Evolutionary conservation across 2,888 invertebrate species (phyloP).

Genomic region (Ormyrus labotus): DNA sequence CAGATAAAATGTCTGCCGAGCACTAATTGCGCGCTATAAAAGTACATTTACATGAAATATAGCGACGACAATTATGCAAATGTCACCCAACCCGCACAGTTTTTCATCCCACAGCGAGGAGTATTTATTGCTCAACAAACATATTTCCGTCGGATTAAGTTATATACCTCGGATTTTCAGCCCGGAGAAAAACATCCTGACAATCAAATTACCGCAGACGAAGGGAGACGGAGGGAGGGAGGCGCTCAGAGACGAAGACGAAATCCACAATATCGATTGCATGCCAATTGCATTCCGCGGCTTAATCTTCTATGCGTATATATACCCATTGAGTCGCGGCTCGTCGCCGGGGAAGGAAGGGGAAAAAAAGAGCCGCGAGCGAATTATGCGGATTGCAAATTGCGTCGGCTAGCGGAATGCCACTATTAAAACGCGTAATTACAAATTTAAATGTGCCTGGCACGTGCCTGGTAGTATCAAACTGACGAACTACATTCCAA

Average conservation of each 20-base stretch:
- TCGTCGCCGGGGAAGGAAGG: neutral
- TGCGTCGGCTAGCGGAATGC: conserved; percentile 39
- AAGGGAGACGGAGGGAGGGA: too few species aligned
- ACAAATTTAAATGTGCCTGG: conserved; percentile 40
- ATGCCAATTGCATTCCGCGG: conserved; percentile 32
- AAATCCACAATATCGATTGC: conserved; percentile 20
- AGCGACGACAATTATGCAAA: conserved; percentile 21
- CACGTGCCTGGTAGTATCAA: conserved; percentile 24
- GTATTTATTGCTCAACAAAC: conserved; percentile 1
- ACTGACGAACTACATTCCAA: conserved; percentile 40
- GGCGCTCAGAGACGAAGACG: neutral
- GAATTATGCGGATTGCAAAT: conserved; percentile 41
- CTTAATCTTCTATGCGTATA: neutral
- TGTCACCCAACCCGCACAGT: neutral
- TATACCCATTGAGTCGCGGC: neutral
- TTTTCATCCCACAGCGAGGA: neutral
- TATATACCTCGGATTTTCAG: neutral
- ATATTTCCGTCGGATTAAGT: conserved; percentile 10
- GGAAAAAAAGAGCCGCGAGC: neutral
- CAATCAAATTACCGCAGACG: conserved; percentile 16
- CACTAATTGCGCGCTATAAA: too few species aligned
- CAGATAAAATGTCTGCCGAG: too few species aligned
- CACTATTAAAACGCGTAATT: conserved; percentile 38
- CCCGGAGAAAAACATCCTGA: neutral
- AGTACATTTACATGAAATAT: too few species aligned